Evolutionary conservation across 53 echinoderm and acorn worm genomes (phyloP), one percentile per base, ranked within the genome.

Genomic region (Echinarachnius parma): DNA sequence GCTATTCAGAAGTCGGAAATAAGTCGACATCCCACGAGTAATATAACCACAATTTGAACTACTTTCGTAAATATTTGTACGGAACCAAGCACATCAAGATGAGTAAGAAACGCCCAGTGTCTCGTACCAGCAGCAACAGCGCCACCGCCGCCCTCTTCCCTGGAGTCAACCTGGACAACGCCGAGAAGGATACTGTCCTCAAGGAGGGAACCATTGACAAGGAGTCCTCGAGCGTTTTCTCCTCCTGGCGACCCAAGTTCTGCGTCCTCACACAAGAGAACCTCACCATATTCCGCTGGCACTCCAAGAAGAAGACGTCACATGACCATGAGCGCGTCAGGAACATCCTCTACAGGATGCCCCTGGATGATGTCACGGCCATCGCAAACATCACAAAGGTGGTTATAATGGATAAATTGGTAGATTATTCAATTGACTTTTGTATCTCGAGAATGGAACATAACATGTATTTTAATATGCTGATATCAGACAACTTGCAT

Each of bases 341-440:
- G 61, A 85, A 89, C 61, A 75, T 85, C 60, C 71, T 89, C 22
- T 87, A 79, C 61, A 77, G 90, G 15, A 70, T 94, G 33, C 84
- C 86, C 0, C 72, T 94, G 34, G 90, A 90, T 31, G 94, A 94
- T 48, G 87, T 94, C 48, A 90, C 90, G 18, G 83, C 94, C 19
- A 90, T 90, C 37, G 80, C 80, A 11, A 94, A 94, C 49, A 94
- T 94, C 60, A 78, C 82, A 65, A 94, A 94, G 46, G n/a, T n/a
- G n/a, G n/a, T n/a, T n/a, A n/a, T n/a, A n/a, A n/a, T n/a, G n/a
- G n/a, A n/a, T n/a, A n/a, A n/a, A n/a, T n/a, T n/a, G n/a, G n/a
- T n/a, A n/a, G n/a, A n/a, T n/a, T n/a, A n/a, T n/a, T n/a, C n/a
- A n/a, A n/a, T n/a, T n/a, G n/a, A n/a, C n/a, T n/a, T n/a, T n/a